phyloP scores from a whole-genome alignment of 2,113 vertebrate species.

The Thalassarche chlororhynchos region DNA sequence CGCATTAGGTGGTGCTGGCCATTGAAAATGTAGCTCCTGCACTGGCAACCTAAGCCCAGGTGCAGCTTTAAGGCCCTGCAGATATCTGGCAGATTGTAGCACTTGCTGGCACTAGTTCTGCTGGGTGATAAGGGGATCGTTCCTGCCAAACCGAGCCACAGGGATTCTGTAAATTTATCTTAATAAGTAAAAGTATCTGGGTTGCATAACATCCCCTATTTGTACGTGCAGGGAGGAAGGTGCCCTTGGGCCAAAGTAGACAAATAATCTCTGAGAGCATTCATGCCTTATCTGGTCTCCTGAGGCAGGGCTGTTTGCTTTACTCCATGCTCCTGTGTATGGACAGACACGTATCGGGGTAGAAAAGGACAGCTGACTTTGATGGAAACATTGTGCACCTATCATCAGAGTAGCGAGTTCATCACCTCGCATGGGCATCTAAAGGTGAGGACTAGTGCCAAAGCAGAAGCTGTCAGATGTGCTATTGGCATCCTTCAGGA shows the following conservation, averaged over 20 bases:
- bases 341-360: neutral
- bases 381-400: neutral
- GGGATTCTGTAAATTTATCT: conserved; percentile 2
- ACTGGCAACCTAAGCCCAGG: neutral
- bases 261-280: neutral
- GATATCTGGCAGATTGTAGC: neutral
- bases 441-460: neutral
- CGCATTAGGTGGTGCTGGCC: neutral
- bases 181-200: neutral
- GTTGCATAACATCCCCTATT: neutral
- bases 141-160: neutral
- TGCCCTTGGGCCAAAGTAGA: conserved; percentile 3
- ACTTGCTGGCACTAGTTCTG: neutral
- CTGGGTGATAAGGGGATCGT: neutral
- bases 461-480: neutral
- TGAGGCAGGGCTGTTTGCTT: neutral
- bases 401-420: fast-evolving
- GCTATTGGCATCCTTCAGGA: neutral
- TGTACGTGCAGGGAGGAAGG: conserved; percentile 29
- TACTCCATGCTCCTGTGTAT: neutral
- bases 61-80: neutral
- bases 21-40: neutral
- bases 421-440: neutral
- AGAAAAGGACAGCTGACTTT: neutral
- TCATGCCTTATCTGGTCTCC: conserved; percentile 16